Percentiles rank a stretch among this genome's conserved stretches.
phyloP scores from a whole-genome alignment of 2,888 invertebrate species.

The Amphiduros pacificus region DNA sequence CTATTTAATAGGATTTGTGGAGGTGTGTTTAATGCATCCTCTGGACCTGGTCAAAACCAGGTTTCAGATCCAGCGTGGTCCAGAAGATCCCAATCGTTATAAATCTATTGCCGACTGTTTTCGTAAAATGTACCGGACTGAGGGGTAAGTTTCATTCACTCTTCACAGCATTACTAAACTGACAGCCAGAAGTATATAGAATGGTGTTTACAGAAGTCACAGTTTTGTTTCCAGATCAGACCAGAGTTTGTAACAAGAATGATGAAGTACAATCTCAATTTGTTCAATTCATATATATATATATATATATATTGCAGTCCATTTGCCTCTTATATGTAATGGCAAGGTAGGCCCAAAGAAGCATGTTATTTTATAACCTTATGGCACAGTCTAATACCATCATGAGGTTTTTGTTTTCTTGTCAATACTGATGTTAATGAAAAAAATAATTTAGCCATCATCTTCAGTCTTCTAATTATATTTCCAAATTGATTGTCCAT shows the following conservation, averaged over 20 bases:
- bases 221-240: background rate
- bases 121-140: conserved; percentile 81
- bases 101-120: conserved; percentile 84
- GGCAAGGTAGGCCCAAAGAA: too few species aligned
- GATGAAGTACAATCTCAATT: background rate
- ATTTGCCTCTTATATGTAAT: too few species aligned
- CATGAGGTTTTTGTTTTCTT: too few species aligned
- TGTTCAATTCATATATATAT: too few species aligned
- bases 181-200: background rate
- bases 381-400: too few species aligned
- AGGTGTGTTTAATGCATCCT: conserved; percentile 96
- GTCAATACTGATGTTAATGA: too few species aligned
- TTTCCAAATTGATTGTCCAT: too few species aligned
- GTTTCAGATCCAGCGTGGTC: conserved; percentile 73
- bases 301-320: too few species aligned
- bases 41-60: conserved; percentile 91
- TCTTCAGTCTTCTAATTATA: too few species aligned
- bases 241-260: background rate
- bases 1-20: conserved; percentile 71
- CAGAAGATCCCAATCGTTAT: conserved; percentile 67
- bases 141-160: conserved; percentile 68
- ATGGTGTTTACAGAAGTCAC: too few species aligned
- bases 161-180: background rate
- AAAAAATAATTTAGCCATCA: too few species aligned
- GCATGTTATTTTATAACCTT: too few species aligned